Evolutionary conservation across 2,113 vertebrate genomes (phyloP).

Genomic region (Hirundichthys speculiger): DNA sequence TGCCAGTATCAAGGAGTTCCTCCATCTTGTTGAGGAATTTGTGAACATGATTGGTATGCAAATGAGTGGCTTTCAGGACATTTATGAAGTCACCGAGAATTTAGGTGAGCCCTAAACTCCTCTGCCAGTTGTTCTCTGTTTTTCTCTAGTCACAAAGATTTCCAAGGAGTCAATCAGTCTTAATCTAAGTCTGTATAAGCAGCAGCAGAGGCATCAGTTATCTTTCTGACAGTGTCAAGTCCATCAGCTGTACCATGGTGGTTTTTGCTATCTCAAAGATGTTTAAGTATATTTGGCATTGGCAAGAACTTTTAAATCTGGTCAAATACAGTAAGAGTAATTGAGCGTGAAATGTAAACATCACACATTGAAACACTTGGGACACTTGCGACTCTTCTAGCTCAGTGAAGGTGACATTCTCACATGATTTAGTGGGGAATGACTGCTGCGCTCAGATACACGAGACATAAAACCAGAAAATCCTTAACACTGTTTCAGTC

Average conservation of each 20-base stretch:
- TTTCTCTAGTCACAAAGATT: conserved; percentile 30
- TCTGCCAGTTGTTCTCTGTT: conserved; percentile 28
- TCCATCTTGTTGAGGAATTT: conserved; percentile 92
- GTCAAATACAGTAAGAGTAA: conserved; percentile 21
- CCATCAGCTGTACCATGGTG: conserved; percentile 5
- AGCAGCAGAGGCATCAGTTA: conserved; percentile 43
- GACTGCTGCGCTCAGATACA: conserved; percentile 17
- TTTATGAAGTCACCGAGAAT: conserved; percentile 97
- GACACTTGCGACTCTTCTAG: conserved; percentile 20
- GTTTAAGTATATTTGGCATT: conserved; percentile 26
- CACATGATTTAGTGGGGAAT: conserved; percentile 19
- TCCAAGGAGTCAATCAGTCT: conserved; percentile 56
- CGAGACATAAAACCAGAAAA: conserved; percentile 5
- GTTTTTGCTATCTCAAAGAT: conserved; percentile 17
- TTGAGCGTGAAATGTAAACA: conserved; percentile 21
- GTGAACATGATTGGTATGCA: conserved; percentile 93
- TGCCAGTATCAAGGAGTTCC: conserved; percentile 89
- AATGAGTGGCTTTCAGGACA: conserved; percentile 96
- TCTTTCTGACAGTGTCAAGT: conserved; percentile 38
- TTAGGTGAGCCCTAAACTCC: conserved; percentile 89
- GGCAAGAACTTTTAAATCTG: conserved; percentile 20
- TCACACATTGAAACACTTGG: conserved; percentile 23
- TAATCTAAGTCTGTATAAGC: conserved; percentile 28
- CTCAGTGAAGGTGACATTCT: conserved; percentile 34
- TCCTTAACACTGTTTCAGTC: no score